Conservation (phyloP, 2,888 invertebrate species). For the Orchesella flavescens region DNA sequence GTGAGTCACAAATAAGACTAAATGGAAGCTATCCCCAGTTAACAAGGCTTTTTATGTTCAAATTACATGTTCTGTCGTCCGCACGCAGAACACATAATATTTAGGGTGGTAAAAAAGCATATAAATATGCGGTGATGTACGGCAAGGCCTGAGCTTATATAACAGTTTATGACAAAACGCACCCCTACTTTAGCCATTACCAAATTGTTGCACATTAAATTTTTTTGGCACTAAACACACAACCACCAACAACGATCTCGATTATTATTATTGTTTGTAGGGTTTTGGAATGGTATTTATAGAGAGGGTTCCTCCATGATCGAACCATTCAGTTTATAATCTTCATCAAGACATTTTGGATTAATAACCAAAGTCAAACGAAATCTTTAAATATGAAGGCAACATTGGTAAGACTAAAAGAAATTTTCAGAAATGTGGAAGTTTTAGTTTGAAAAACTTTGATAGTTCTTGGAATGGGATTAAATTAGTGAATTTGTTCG, state of each 20-base stretch:
- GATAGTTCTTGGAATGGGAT: background rate
- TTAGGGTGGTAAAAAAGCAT: slow-evolving; percentile 1
- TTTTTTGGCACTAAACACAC: slow-evolving; percentile 12
- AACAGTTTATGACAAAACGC: slow-evolving; percentile 23
- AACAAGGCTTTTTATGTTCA: slow-evolving; percentile 1
- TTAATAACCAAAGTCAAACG: background rate
- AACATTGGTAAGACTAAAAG: slow-evolving; percentile 26
- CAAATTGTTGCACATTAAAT: background rate
- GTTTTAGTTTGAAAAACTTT: background rate
- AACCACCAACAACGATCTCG: background rate
- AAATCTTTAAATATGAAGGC: slow-evolving; percentile 30
- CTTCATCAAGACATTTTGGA: background rate
- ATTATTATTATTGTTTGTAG: background rate
- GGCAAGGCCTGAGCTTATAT: slow-evolving; percentile 29
- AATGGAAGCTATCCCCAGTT: slow-evolving; percentile 29
- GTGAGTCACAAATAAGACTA: slow-evolving; percentile 13
- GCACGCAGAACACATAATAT: background rate
- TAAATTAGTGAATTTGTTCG: background rate
- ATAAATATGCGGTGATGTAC: background rate
- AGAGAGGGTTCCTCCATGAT: background rate
- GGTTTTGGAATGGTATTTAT: slow-evolving; percentile 41
- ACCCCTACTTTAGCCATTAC: slow-evolving; percentile 13
- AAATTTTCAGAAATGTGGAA: background rate
- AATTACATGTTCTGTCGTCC: slow-evolving; percentile 1
- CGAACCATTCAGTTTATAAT: slow-evolving; percentile 12